Percentiles rank a stretch among this genome's conserved stretches.
phyloP scores from a whole-genome alignment of 2,113 vertebrate genomes.

The Alaudala cheleensis region DNA sequence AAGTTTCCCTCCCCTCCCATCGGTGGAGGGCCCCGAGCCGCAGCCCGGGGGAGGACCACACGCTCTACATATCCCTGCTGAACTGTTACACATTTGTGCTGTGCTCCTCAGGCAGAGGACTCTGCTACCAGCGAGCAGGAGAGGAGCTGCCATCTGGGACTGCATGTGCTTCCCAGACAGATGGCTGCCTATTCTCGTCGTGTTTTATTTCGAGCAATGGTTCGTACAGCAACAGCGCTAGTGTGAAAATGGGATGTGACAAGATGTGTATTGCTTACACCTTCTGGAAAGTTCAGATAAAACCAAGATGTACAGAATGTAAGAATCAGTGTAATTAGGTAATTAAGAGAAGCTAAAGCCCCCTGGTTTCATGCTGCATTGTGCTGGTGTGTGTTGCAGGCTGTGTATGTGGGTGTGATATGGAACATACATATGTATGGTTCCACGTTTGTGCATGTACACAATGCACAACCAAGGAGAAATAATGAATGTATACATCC shows the following conservation, averaged over 20 bases:
- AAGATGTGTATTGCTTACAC: conserved; percentile 68
- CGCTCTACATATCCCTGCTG: conserved; percentile 18
- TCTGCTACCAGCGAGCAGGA: conserved; percentile 67
- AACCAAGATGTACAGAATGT: conserved; percentile 59
- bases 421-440: background rate
- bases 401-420: background rate
- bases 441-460: background rate
- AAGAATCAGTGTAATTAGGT: conserved; percentile 55
- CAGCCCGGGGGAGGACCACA: background rate
- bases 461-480: background rate
- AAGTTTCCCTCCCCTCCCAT: background rate
- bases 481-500: background rate
- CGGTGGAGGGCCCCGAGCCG: background rate
- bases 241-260: conserved; percentile 74
- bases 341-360: conserved; percentile 5
- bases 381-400: background rate
- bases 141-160: conserved; percentile 74
- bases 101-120: conserved; percentile 65
- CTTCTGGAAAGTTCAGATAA: conserved; percentile 65
- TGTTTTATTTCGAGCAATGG: conserved; percentile 73
- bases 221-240: conserved; percentile 68
- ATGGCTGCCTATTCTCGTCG: conserved; percentile 69
- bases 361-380: background rate
- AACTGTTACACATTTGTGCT: conserved; percentile 62
- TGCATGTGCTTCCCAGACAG: conserved; percentile 69